Conservation (phyloP, 2,113 vertebrate species). For the Miniopterus natalensis region DNA sequence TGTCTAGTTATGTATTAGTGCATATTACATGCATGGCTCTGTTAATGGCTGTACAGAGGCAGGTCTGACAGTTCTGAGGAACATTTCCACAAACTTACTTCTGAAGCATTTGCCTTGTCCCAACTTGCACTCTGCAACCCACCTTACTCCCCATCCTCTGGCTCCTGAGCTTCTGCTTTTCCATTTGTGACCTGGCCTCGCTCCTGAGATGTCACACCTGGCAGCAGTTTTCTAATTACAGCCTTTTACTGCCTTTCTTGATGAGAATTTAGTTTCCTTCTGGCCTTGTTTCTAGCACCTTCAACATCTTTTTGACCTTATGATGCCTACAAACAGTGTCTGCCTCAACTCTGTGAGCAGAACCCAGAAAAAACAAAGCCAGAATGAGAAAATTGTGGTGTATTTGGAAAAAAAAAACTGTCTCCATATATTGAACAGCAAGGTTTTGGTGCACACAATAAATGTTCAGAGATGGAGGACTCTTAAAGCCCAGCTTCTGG, state of each 20-base stretch:
- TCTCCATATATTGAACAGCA: background rate
- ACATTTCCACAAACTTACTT: background rate
- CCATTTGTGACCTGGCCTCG: background rate
- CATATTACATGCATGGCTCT: background rate
- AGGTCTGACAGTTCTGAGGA: constrained; percentile 5
- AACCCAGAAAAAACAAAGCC: background rate
- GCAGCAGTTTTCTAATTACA: background rate
- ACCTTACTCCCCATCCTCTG: background rate
- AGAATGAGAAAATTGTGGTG: background rate
- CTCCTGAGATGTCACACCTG: constrained; percentile 7
- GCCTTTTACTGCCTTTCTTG: background rate
- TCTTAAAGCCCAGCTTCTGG: background rate
- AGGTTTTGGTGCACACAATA: background rate
- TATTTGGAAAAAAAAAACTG: background rate
- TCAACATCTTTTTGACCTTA: background rate
- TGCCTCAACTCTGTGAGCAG: background rate
- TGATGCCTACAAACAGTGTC: background rate
- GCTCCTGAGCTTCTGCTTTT: background rate
- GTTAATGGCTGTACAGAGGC: constrained; percentile 19
- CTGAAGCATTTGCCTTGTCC: constrained; percentile 28
- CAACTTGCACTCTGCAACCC: background rate
- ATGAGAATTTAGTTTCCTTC: constrained; percentile 20
- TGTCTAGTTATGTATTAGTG: background rate
- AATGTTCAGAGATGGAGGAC: background rate
- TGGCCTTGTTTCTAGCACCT: background rate